Evolutionary conservation across 2,113 vertebrate genomes (phyloP).

Genomic region (Scytalopus superciliaris): DNA sequence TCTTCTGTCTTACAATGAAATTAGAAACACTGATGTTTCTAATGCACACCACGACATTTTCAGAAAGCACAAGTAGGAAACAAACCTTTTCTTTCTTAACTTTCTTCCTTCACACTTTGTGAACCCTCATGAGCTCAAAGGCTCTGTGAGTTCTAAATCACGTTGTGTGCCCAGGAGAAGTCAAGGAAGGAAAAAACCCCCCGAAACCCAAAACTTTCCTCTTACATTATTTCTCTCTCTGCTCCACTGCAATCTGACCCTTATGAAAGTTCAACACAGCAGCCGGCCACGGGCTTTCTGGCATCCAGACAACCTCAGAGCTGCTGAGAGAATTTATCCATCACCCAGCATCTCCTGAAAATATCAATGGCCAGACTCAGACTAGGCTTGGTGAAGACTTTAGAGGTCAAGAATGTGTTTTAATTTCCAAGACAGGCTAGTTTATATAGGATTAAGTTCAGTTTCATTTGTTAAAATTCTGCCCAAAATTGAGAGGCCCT

Average conservation of each 20-base stretch:
- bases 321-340: background rate
- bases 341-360: background rate
- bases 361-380: background rate
- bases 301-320: background rate
- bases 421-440: background rate
- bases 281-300: background rate
- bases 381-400: background rate
- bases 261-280: background rate
- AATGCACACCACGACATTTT: background rate
- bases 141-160: background rate
- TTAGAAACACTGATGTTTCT: background rate
- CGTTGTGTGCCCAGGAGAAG: background rate
- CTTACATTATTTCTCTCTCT: fast-evolving
- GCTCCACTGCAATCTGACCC: background rate
- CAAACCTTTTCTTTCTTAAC: background rate
- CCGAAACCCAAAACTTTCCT: background rate
- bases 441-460: background rate
- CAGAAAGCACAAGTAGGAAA: background rate
- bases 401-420: background rate
- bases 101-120: background rate
- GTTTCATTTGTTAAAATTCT: slow-evolving; percentile 1
- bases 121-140: background rate
- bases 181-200: background rate
- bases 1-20: background rate
- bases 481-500: background rate